Base-by-base conservation (phyloP, 1,140 invertebrate species). In the Ephestia elutella region DNA sequence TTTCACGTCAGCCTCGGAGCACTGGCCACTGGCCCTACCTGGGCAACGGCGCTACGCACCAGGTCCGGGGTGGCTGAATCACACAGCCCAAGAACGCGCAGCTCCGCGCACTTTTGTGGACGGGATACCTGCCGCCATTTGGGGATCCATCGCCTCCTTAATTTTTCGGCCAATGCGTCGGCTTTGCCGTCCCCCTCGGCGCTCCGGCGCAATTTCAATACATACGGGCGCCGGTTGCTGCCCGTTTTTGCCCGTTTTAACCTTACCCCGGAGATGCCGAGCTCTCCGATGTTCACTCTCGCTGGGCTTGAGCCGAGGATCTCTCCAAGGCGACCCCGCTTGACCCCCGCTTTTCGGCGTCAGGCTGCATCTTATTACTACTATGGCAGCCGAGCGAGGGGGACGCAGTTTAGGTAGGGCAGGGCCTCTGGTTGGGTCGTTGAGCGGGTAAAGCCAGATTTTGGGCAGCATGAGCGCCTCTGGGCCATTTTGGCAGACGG, bases 141-240 rank as follows among this genome's bases (percentile, higher is more conserved):
- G n/a, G n/a, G n/a, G n/a, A n/a, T n/a, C n/a, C n/a, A n/a, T n/a
- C n/a, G n/a, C n/a, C n/a, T n/a, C n/a, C n/a, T n/a, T n/a, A n/a
- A n/a, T n/a, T n/a, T n/a, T n/a, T n/a, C n/a, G n/a, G n/a, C n/a
- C n/a, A n/a, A n/a, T n/a, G n/a, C n/a, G n/a, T n/a, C n/a, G n/a
- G n/a, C n/a, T n/a, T n/a, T n/a, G n/a, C n/a, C n/a, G n/a, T n/a
- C n/a, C n/a, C n/a, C n/a, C n/a, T n/a, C n/a, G n/a, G n/a, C 0
- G 59, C 53, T 0, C 73, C 68, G 0, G 54, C 61, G 5, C 38
- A 56, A 18, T 10, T 9, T 20, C 38, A 21, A 48, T 25, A 44
- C n/a, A 18, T 13, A 3, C 19, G 17, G 35, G 13, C 5, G 48
- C 35, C 4, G 55, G 55, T 21, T 18, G 2, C 55, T n/a, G n/a